These are phyloP conservation scores for Semaprochilodus insignis DNA, from an alignment of 2,797 vertebrate species.

Conservation along the genomic window DNA sequence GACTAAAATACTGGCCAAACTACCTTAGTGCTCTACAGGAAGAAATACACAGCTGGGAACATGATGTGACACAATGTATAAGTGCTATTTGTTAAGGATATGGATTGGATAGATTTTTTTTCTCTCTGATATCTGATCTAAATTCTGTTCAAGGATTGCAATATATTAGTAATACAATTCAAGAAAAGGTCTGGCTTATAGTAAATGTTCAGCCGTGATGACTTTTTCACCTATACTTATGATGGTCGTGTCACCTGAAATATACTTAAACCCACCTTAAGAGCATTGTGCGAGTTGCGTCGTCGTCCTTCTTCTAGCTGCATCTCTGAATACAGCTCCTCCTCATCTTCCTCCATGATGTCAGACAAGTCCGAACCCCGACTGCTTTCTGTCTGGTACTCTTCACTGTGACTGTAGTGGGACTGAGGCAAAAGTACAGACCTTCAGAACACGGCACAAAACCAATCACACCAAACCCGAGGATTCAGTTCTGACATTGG, in stretches of 20 bases:
- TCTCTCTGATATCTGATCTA: too few species aligned
- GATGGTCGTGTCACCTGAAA: too few species aligned
- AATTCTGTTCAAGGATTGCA: too few species aligned
- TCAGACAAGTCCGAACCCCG: constrained; percentile 96
- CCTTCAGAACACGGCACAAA: constrained; percentile 29
- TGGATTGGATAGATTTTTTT: too few species aligned
- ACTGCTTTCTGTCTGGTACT: constrained; percentile 97
- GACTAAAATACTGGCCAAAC: too few species aligned
- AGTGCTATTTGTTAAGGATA: too few species aligned
- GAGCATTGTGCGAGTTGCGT: constrained; percentile 88
- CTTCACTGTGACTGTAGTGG: constrained; percentile 92
- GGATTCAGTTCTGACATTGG: constrained; percentile 9
- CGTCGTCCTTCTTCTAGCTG: constrained; percentile 92
- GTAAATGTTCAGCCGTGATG: background rate
- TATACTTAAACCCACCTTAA: constrained; percentile 83
- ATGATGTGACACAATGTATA: too few species aligned
- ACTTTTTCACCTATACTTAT: background rate
- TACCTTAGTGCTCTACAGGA: too few species aligned
- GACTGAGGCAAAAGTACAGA: constrained; percentile 73
- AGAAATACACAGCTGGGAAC: too few species aligned
- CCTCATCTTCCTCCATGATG: constrained; percentile 99
- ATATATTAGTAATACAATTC: background rate
- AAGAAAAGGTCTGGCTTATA: background rate
- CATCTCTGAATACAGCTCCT: constrained; percentile 97
- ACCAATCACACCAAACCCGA: constrained; percentile 7